Evolutionary conservation across 2,888 invertebrate genomes (phyloP).

Genomic region (Catonia carolina): DNA sequence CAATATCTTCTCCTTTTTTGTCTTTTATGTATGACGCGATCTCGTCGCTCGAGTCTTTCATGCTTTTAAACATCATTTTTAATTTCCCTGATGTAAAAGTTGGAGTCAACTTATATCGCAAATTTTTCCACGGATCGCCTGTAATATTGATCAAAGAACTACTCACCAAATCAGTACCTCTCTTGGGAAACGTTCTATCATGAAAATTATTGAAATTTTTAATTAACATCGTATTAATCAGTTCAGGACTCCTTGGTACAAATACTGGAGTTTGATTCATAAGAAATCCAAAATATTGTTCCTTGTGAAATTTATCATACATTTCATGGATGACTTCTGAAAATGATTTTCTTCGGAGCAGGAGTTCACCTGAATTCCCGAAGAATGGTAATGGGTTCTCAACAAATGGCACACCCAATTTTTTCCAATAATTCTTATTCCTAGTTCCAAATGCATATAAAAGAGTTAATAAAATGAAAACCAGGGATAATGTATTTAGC

Average conservation of each 20-base stretch:
- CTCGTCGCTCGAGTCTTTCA: slow-evolving; percentile 40
- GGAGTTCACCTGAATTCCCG: no score
- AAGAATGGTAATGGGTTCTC: no score
- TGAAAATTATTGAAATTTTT: not conserved
- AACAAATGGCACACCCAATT: no score
- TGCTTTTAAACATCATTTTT: slow-evolving; percentile 46
- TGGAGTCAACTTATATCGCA: slow-evolving; percentile 47
- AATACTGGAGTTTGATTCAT: not conserved
- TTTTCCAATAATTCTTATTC: no score
- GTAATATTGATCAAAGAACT: slow-evolving; percentile 42
- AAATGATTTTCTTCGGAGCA: no score
- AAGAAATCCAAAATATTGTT: not conserved
- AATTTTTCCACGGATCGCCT: slow-evolving; percentile 48
- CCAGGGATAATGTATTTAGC: no score
- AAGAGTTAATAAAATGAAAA: no score
- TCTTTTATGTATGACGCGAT: no score
- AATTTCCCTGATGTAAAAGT: slow-evolving; percentile 50
- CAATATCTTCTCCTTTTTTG: not conserved
- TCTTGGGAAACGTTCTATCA: slow-evolving; percentile 39
- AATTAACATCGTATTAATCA: not conserved
- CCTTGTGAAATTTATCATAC: not conserved
- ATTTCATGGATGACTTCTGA: no score
- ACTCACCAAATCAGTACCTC: slow-evolving; percentile 38
- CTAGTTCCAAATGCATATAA: no score
- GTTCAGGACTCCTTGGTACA: not conserved